Percentiles rank a stretch among this genome's conserved stretches.
These are phyloP conservation scores for Syrista parreyssii DNA, from an alignment of 2,888 invertebrate genomes.

Conservation along the genomic window DNA sequence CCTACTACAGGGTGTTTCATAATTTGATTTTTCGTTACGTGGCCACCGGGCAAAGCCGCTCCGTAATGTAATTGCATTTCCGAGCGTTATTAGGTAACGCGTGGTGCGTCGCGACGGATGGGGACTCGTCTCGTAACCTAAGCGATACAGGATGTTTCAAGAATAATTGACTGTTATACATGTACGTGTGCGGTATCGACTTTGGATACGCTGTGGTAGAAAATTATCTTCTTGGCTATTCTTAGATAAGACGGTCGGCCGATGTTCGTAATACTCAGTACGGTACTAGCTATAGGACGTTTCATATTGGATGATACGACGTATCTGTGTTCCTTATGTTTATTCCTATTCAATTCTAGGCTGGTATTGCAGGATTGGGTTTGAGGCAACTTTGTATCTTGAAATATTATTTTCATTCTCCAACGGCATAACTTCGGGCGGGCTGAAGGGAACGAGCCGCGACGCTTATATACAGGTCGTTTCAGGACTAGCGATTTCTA, in stretches of 20 bases:
- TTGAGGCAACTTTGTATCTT: neutral
- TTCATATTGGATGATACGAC: neutral
- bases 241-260: neutral
- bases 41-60: conserved; percentile 34
- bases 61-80: conserved; percentile 51
- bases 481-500: neutral
- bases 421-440: neutral
- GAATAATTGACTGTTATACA: neutral
- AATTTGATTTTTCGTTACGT: conserved; percentile 35
- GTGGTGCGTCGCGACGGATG: conserved; percentile 29
- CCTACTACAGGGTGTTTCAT: conserved; percentile 26
- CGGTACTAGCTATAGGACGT: neutral
- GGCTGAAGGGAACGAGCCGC: neutral
- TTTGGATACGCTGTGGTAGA: neutral
- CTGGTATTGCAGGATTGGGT: neutral
- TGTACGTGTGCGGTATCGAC: neutral
- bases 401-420: neutral
- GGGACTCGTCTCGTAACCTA: neutral
- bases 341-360: neutral
- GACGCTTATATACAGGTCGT: neutral
- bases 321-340: neutral
- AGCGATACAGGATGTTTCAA: neutral
- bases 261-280: neutral
- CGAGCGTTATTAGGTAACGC: conserved; percentile 53
- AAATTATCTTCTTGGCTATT: neutral